phyloP scores from a whole-genome alignment of 2,113 vertebrate genomes.

The Halichoerus grypus region DNA sequence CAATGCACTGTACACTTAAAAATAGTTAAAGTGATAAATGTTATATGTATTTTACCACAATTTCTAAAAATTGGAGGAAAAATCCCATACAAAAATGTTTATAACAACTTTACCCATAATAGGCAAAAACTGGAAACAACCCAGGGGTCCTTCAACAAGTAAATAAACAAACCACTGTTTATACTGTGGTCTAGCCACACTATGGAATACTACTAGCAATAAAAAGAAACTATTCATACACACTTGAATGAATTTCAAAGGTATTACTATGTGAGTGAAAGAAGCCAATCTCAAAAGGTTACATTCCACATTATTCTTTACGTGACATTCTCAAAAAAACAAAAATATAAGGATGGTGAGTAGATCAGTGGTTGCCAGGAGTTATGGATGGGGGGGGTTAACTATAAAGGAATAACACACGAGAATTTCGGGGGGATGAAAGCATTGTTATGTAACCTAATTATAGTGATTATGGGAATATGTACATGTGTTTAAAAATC shows the following conservation, averaged over 20 bases:
- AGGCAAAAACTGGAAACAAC: neutral
- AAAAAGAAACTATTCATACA: neutral
- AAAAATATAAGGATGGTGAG: neutral
- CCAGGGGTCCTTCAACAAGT: neutral
- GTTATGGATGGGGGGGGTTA: neutral
- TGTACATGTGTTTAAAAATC: neutral
- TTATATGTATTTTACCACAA: neutral
- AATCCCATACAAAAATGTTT: neutral
- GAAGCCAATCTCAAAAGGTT: neutral
- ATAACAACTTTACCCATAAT: neutral
- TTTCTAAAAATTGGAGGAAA: neutral
- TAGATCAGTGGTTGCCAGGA: neutral
- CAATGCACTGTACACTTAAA: neutral
- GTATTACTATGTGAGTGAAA: neutral
- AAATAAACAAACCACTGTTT: slow-evolving; percentile 31
- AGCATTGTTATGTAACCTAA: neutral
- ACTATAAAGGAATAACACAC: neutral
- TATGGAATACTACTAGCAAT: neutral
- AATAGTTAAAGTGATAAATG: neutral
- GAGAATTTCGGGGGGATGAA: neutral
- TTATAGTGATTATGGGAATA: neutral
- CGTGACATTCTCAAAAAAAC: slow-evolving; percentile 1
- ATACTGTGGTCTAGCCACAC: neutral
- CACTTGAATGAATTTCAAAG: neutral
- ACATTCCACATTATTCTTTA: neutral